Conservation (phyloP, 2,113 vertebrate genomes). For the Lethenteron camtschaticum region DNA sequence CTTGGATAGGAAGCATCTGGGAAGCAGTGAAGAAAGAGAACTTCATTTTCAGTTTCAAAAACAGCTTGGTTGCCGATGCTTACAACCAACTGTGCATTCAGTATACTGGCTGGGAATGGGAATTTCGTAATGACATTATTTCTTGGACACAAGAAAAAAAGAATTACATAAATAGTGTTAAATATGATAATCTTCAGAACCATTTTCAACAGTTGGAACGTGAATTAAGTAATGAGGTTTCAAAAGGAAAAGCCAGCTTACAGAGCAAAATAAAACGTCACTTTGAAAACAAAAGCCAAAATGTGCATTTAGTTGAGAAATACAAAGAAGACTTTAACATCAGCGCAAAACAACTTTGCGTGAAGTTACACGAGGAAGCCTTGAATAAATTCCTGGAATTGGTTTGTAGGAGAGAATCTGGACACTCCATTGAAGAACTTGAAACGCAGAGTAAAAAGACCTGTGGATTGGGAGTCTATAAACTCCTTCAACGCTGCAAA, state of each 20-base stretch:
- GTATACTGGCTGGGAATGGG: slow-evolving; percentile 22
- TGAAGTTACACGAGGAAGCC: background rate
- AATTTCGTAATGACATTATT: slow-evolving; percentile 3
- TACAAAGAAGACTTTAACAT: slow-evolving; percentile 8
- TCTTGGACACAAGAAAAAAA: slow-evolving; percentile 12
- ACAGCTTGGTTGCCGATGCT: slow-evolving; percentile 23
- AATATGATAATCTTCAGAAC: slow-evolving; percentile 14
- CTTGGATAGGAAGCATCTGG: slow-evolving; percentile 21
- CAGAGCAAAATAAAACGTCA: background rate
- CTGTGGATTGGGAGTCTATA: slow-evolving; percentile 7
- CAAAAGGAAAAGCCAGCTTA: background rate
- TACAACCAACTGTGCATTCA: slow-evolving; percentile 20
- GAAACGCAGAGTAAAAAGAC: background rate
- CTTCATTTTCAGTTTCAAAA: slow-evolving; percentile 20
- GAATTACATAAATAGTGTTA: slow-evolving; percentile 18
- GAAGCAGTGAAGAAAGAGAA: slow-evolving; percentile 20
- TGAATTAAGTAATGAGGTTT: slow-evolving; percentile 4
- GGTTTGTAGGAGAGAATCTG: background rate
- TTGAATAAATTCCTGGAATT: background rate
- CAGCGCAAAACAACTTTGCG: background rate
- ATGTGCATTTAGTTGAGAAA: slow-evolving; percentile 7
- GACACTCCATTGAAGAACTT: background rate
- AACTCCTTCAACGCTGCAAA: slow-evolving; percentile 7
- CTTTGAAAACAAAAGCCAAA: slow-evolving; percentile 4
- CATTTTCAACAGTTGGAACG: slow-evolving; percentile 16